Percentiles rank a stretch among this genome's conserved stretches.
Conservation (phyloP, 1,140 invertebrate species). For the Dermatophagoides farinae region DNA sequence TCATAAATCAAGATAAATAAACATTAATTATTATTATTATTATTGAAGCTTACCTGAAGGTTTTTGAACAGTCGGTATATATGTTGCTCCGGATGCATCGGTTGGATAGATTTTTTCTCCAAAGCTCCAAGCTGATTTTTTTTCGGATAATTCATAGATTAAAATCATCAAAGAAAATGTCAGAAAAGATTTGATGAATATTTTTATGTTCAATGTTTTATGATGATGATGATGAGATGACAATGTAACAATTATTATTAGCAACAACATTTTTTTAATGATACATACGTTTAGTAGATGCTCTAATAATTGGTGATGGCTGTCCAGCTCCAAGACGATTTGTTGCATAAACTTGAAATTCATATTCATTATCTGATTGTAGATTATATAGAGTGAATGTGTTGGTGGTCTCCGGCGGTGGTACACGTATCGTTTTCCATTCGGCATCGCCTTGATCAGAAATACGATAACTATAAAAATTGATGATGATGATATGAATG, state of each 20-base stretch:
- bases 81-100: conserved; percentile 46
- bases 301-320: conserved; percentile 73
- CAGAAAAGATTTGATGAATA: background rate
- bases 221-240: background rate
- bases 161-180: background rate
- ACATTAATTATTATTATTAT: background rate
- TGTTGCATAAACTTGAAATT: conserved; percentile 86
- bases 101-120: conserved; percentile 52
- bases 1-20: background rate
- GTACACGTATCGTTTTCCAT: conserved; percentile 80
- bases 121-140: conserved; percentile 44
- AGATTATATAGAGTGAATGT: conserved; percentile 73
- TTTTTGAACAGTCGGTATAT: conserved; percentile 40
- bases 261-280: background rate
- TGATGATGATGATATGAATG: no score
- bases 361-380: conserved; percentile 69
- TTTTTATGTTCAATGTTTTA: background rate
- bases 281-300: conserved; percentile 59
- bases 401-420: conserved; percentile 57
- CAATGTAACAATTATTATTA: background rate
- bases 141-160: background rate
- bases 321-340: conserved; percentile 82
- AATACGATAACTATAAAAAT: conserved; percentile 37
- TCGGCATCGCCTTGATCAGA: conserved; percentile 26
- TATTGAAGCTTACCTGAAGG: conserved; percentile 8